These are phyloP conservation scores for Paguma larvata DNA, from an alignment of 2,797 vertebrate genomes.

Conservation along the genomic window DNA sequence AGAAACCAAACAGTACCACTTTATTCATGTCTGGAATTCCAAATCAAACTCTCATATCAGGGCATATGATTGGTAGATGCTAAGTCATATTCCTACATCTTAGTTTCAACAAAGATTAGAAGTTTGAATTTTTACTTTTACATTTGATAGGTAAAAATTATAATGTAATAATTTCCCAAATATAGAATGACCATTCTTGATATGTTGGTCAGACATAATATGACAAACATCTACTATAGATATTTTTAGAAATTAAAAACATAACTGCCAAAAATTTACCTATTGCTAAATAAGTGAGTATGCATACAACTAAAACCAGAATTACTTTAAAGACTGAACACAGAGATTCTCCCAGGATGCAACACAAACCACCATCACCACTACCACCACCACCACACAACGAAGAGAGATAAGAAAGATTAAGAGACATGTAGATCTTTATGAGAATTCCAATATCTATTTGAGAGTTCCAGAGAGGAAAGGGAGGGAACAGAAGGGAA, in stretches of 20 bases:
- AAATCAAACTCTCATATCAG: constrained; percentile 53
- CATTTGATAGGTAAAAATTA: constrained; percentile 12
- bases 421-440: not conserved
- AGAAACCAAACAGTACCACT: not conserved
- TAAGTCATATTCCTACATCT: constrained; percentile 38
- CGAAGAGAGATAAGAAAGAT: not conserved
- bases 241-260: constrained; percentile 60
- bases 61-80: not conserved
- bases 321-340: constrained; percentile 22
- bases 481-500: not conserved
- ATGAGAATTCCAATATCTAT: not conserved
- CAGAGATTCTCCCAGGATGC: constrained; percentile 21
- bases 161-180: constrained; percentile 52
- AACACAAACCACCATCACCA: not conserved
- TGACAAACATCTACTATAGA: constrained; percentile 30
- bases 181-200: constrained; percentile 13
- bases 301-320: constrained; percentile 28
- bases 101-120: constrained; percentile 53
- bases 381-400: not conserved
- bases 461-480: constrained; percentile 44
- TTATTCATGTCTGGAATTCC: constrained; percentile 55
- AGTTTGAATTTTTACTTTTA: constrained; percentile 55
- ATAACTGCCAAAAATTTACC: constrained; percentile 17
- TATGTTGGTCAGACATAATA: constrained; percentile 9
- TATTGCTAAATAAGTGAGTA: not conserved